A percentile compares a stretch with the other conserved stretches of the same genome.
phyloP scores from a whole-genome alignment of 2,888 invertebrate species.

The Syrphus vitripennis region DNA sequence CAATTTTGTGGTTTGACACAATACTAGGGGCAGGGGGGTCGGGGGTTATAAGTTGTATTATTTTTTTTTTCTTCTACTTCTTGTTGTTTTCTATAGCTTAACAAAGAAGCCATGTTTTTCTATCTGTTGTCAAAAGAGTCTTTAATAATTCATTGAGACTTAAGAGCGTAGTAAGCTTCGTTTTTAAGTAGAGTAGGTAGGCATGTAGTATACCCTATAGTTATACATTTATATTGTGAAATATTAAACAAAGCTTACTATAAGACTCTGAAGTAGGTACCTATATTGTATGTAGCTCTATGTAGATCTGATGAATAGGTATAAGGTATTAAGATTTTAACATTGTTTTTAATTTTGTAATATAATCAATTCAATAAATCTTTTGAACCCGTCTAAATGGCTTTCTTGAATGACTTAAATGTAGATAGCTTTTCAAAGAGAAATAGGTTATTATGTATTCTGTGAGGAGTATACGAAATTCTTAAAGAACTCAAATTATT shows the following conservation, averaged over 20 bases:
- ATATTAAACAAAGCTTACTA: neutral
- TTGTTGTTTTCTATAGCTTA: neutral
- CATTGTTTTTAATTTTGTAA: neutral
- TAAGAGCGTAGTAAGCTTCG: conserved; percentile 26
- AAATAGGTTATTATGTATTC: neutral
- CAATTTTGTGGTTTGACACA: conserved; percentile 47
- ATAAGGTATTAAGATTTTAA: neutral
- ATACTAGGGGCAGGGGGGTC: too few species aligned
- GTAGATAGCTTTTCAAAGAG: neutral
- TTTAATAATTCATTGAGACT: conserved; percentile 27
- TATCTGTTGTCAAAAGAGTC: conserved; percentile 10
- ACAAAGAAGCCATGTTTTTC: conserved; percentile 20
- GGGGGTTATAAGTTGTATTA: neutral
- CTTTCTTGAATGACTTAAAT: too few species aligned
- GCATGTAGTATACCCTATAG: neutral
- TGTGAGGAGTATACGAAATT: too few species aligned
- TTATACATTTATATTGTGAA: neutral
- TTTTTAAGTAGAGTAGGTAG: neutral
- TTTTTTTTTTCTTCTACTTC: neutral
- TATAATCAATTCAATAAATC: conserved; percentile 1
- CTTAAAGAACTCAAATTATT: too few species aligned
- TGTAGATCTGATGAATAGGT: neutral
- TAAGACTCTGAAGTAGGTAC: neutral
- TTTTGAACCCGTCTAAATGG: neutral
- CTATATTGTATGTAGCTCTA: too few species aligned